phyloP scores from a whole-genome alignment of 1,140 invertebrate species.

The Zaprionus camerounensis region DNA sequence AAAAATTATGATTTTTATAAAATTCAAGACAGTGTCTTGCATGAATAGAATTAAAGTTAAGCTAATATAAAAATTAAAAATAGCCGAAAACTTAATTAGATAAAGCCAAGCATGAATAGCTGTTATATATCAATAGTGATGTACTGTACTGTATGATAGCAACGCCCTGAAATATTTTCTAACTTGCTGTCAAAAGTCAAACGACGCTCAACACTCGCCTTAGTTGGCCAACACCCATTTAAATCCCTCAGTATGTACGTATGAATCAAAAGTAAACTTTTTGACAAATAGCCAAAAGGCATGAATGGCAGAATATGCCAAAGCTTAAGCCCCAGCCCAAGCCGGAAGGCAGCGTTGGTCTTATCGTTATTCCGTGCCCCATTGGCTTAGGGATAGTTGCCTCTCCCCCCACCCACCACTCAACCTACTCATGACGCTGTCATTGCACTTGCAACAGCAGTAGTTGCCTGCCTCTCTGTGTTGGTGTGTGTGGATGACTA shows the following conservation, averaged over 20 bases:
- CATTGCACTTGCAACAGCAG: slow-evolving; percentile 62
- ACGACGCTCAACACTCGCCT: neutral
- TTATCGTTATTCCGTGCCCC: slow-evolving; percentile 68
- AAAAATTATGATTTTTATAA: too few species aligned
- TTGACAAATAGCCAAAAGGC: slow-evolving; percentile 79
- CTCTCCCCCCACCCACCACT: slow-evolving; percentile 40
- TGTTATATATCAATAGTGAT: too few species aligned
- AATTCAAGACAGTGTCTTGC: too few species aligned
- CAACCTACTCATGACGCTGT: slow-evolving; percentile 36
- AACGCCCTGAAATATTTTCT: neutral
- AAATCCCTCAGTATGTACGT: slow-evolving; percentile 20
- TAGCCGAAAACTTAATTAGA: too few species aligned
- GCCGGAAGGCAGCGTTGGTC: slow-evolving; percentile 65
- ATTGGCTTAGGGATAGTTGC: slow-evolving; percentile 51
- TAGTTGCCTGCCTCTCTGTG: slow-evolving; percentile 1
- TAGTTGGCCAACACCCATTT: slow-evolving; percentile 69
- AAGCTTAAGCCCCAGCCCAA: slow-evolving; percentile 23
- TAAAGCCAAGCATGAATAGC: too few species aligned
- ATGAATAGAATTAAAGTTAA: too few species aligned
- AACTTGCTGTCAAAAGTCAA: neutral
- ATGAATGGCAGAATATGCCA: slow-evolving; percentile 51
- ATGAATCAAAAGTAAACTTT: slow-evolving; percentile 59
- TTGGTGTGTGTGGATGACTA: slow-evolving; percentile 37
- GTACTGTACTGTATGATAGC: neutral
- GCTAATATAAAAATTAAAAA: too few species aligned